Evolutionary conservation across 64 coral and sea anemone genomes (phyloP), one percentile per base, ranked within the genome.

Genomic region (Stichodactyla mertensii): DNA sequence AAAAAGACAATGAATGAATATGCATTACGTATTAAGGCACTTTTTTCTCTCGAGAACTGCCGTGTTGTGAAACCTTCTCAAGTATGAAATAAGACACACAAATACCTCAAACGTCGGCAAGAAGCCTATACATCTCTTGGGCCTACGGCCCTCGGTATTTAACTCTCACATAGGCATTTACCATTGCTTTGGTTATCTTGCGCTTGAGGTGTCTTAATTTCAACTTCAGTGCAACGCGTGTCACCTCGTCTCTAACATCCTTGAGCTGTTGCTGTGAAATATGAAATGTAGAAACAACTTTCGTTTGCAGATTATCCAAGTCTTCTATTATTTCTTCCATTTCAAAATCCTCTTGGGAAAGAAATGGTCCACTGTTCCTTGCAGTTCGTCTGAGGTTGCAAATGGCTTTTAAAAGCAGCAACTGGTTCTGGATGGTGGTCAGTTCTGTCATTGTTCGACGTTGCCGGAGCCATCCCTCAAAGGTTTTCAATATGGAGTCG

Each of bases 401-500:
- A 26, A 94, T 91, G 31, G 79, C 64, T 53, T 81, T 12, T 24
- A 94, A 28, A 27, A 94, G 56, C 10, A 52, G 27, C 12, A 94
- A 19, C 57, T 94, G 92, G 16, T 94, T 94, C 51, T 94, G 18
- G 57, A 94, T 88, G 54, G 92, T 94, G 15, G 67, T 94, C 51
- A 94, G 92, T 45, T 94, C 92, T 9, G 81, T 88, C 77, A 83
- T 55, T 8, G 93, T 88, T 26, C 61, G 77, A 70, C 93, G 90
- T 52, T 91, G 93, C 5, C 84, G 69, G 26, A 94, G 71, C 93
- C 93, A 94, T 59, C 52, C 19, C 51, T 13, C 4, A 8, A 89
- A 57, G 0, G 59, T 84, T 9, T 89, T 64, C 54, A 36, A 84
- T 16, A 64, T 89, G 27, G 87, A 69, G 10, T 26, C 20, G 20